These are phyloP conservation scores for Phengaris alcon DNA, from an alignment of 2,888 invertebrate genomes.

Conservation along the genomic window DNA sequence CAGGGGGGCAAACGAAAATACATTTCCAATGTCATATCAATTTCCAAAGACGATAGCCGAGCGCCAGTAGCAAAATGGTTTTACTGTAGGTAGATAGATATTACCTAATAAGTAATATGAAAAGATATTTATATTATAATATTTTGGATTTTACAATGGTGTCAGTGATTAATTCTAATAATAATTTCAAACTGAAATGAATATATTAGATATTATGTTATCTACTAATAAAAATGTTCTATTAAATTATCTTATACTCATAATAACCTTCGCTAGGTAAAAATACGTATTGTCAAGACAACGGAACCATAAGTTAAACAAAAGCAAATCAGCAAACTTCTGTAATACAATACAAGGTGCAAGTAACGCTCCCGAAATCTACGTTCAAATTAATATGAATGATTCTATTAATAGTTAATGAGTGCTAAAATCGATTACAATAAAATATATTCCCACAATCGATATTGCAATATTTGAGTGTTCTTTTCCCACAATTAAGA, in stretches of 20 bases:
- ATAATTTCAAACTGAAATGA: no score
- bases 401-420: constrained; percentile 55
- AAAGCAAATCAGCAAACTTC: constrained; percentile 14
- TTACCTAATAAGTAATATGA: no score
- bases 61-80: no score
- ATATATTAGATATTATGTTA: no score
- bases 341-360: constrained; percentile 9
- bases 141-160: no score
- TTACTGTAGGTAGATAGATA: no score
- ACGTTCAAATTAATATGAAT: constrained; percentile 50
- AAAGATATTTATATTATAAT: no score
- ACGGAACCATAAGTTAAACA: constrained; percentile 14
- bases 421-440: constrained; percentile 40
- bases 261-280: background rate
- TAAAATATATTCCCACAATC: constrained; percentile 62
- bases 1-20: no score
- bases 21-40: no score
- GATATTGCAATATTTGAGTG: constrained; percentile 59
- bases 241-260: background rate
- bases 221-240: no score
- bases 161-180: no score
- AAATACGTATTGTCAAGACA: background rate
- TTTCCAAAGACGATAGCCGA: no score
- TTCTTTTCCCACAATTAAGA: constrained; percentile 69
- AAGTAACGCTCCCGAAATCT: constrained; percentile 33